A percentile compares a stretch with the other conserved stretches of the same genome.
Evolutionary conservation across 1,140 invertebrate genomes (phyloP).

Genomic region (Acyrthosiphon pisum): DNA sequence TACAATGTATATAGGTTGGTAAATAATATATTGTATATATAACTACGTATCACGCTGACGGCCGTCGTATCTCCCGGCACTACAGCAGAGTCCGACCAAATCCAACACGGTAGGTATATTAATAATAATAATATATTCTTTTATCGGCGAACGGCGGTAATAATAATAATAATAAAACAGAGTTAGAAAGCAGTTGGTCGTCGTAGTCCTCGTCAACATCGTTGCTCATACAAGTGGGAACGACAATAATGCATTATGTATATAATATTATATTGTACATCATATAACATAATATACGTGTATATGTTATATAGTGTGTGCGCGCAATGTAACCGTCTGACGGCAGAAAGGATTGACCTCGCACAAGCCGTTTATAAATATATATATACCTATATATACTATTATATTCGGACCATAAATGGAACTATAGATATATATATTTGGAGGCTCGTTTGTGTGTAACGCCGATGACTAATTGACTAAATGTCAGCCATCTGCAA

Average conservation of each 20-base stretch:
- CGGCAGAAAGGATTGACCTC: constrained; percentile 44
- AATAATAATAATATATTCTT: neutral
- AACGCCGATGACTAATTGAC: constrained; percentile 10
- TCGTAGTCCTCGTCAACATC: neutral
- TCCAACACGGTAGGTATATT: neutral
- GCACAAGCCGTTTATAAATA: neutral
- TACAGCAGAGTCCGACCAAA: neutral
- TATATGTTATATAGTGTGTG: neutral
- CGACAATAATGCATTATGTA: neutral
- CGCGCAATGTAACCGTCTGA: neutral
- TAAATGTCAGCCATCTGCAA: neutral
- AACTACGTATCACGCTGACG: neutral
- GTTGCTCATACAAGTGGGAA: constrained; percentile 1
- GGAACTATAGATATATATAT: constrained; percentile 44
- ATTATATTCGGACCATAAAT: constrained; percentile 42
- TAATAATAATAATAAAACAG: neutral
- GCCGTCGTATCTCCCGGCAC: neutral
- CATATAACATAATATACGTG: neutral
- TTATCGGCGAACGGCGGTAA: neutral
- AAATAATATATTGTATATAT: too few species aligned
- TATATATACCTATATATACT: too few species aligned
- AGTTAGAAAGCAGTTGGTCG: constrained; percentile 1
- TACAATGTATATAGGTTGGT: neutral
- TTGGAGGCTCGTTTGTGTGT: constrained; percentile 2
- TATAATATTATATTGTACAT: too few species aligned